These are phyloP conservation scores for Solea senegalensis DNA, from an alignment of 2,113 vertebrate species.

Conservation along the genomic window DNA sequence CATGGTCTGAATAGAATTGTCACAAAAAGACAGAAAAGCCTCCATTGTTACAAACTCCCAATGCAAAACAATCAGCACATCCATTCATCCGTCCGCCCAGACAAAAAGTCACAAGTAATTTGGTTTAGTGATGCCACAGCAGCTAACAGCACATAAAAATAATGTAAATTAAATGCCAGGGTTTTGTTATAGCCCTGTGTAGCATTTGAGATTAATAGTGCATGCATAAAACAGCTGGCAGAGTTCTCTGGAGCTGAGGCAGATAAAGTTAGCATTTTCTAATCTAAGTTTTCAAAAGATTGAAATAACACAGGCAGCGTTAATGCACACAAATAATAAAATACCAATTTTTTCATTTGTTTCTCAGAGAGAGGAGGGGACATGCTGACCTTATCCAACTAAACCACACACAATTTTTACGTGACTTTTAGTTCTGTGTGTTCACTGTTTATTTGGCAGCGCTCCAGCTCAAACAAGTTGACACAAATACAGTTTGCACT, in stretches of 20 bases:
- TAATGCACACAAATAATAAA: background rate
- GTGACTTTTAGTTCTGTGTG: too few species aligned
- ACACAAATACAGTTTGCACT: too few species aligned
- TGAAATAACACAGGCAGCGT: background rate
- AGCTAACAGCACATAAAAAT: slow-evolving; percentile 21
- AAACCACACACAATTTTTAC: too few species aligned
- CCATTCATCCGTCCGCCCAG: slow-evolving; percentile 3
- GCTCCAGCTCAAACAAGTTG: too few species aligned
- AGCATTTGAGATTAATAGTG: slow-evolving; percentile 37
- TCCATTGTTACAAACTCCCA: background rate
- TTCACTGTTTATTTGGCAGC: too few species aligned
- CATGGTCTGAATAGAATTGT: background rate
- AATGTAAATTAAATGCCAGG: slow-evolving; percentile 18
- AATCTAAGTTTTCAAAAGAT: slow-evolving; percentile 11
- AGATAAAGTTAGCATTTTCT: slow-evolving; percentile 6
- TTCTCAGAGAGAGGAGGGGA: slow-evolving; percentile 17
- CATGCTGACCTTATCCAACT: slow-evolving; percentile 3
- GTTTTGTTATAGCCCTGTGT: slow-evolving; percentile 30
- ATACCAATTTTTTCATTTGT: slow-evolving; percentile 10
- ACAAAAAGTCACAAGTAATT: slow-evolving; percentile 9
- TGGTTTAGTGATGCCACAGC: slow-evolving; percentile 9
- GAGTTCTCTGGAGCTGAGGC: background rate
- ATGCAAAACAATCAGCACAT: background rate
- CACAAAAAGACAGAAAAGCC: background rate
- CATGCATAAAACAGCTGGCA: slow-evolving; percentile 28